phyloP scores from a whole-genome alignment of 2,888 invertebrate species.

The Dryomyza anilis region DNA sequence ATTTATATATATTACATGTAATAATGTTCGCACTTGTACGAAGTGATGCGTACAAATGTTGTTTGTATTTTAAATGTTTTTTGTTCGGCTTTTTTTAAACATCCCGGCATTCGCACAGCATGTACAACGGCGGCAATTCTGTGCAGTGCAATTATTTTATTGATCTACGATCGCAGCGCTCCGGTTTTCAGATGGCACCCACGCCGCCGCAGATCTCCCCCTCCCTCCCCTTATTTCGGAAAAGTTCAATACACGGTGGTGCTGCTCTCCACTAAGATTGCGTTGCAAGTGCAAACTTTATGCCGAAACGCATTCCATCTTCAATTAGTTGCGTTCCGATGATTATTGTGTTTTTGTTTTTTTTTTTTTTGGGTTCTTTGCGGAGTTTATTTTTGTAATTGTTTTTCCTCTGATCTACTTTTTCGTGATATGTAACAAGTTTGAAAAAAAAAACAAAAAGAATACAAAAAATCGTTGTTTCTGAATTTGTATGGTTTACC shows the following conservation, averaged over 20 bases:
- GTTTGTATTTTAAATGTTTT: too few relatives aligned
- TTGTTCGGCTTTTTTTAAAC: too few relatives aligned
- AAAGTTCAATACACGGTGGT: not conserved
- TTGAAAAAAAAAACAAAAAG: too few relatives aligned
- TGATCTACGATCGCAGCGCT: conserved; percentile 9
- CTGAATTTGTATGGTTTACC: not conserved
- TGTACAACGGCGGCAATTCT: not conserved
- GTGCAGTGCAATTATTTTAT: conserved; percentile 12
- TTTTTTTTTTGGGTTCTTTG: too few relatives aligned
- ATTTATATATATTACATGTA: too few relatives aligned
- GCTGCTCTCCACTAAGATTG: not conserved
- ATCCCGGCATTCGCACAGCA: conserved; percentile 3
- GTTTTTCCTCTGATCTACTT: not conserved
- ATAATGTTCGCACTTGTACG: too few relatives aligned
- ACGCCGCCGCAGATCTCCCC: not conserved
- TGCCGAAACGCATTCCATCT: conserved; percentile 16
- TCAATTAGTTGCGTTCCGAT: not conserved
- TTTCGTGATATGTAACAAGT: not conserved
- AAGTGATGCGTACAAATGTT: too few relatives aligned
- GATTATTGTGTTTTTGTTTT: too few relatives aligned
- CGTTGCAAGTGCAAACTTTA: conserved; percentile 18
- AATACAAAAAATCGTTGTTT: not conserved
- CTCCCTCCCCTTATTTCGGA: not conserved
- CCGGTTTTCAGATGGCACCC: not conserved
- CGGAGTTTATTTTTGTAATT: conserved; percentile 18